Base-by-base conservation (phyloP, 2,797 vertebrate species). In the Lemur catta region DNA sequence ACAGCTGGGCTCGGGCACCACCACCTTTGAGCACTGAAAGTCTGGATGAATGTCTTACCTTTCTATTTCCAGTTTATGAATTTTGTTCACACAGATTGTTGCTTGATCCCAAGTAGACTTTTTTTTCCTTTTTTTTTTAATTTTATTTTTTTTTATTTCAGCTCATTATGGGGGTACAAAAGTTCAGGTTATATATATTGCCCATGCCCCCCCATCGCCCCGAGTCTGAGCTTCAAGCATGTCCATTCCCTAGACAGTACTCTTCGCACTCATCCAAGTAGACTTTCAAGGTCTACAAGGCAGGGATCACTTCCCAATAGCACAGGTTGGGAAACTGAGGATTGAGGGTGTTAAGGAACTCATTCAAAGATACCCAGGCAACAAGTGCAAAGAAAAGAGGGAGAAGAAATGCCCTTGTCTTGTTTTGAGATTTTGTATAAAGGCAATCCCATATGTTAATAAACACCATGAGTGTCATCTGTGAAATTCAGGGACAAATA, bases 1-100 rank as follows among this genome's bases (percentile, higher is more conserved):
- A 0, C 20, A 26, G 2, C 1, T 52, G 43, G 24, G 10, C 5
- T 46, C 33, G 4, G 61, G 20, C 4, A 6, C 5, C 13, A 0
- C 4, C 6, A 33, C 33, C 38, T 89, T 20, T 2, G 22, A 15
- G 22, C n/a, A 20, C 22, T 1, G 18, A 10, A 6, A 7, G 5
- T 78, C 46, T 59, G 14, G 48, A 52, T 41, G 7, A 69, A 8
- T 12, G 14, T 1, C 43, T 41, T 46, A 35, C 6, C 14, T 50
- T 15, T 33, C 26, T 11, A 26, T 14, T 59, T n/a, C 30, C 0
- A 9, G 38, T 0, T 24, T 2, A 26, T 52, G 26, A 46, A 5
- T 94, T 84, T 71, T 67, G 18, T 15, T 82, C 38, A 11, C 35
- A n/a, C 0, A 10, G 22, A 86, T 48, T 93, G 63, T 89, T 46